Evolutionary conservation across 1,140 invertebrate genomes (phyloP), one percentile per base, ranked within the genome.

Genomic region (Brachionus koreanus): DNA sequence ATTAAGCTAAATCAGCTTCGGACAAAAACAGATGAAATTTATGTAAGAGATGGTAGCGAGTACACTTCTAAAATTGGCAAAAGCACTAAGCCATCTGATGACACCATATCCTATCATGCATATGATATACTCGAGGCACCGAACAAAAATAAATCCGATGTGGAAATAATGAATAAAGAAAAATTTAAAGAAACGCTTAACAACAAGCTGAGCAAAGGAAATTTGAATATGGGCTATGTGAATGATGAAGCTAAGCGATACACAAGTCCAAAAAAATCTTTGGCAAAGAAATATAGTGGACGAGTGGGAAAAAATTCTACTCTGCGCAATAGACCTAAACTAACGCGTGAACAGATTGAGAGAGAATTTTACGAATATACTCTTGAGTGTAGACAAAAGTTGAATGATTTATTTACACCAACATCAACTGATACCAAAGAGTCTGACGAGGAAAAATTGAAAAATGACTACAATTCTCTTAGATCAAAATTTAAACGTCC

Each of bases 361-460:
- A 12, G 61, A 49, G 76, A 79, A 43, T 79, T 79, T 25, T 79
- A 79, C 12, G 76, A 79, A 37, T 79, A 79, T 19, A 79, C 76
- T 23, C 49, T 57, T 10, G 76, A 79, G 9, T 79, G 76, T 79
- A 12, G 61, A 6, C 52, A 79, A 65, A 39, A 43, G 23, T 61
- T 79, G 61, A 57, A 79, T 37, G 76, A 79, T 4, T 43, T 79
- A 35, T 79, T 79, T 25, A 42, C 19, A 29, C 9, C 76, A 13
- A 42, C 76, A 9, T 79, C 76, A 65, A 25, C 35, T 25, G 35
- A 42, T 12, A 79, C 35, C 49, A 39, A 39, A 23, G 76, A 79
- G n/a, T 79, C 46, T 9, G 35, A 79, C n/a, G 37, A 61, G 16
- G 65, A 69, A 69, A 69, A 43, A 69, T 23, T 69, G 3, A 69